A percentile compares a stretch with the other conserved stretches of the same genome.
Evolutionary conservation across 1,140 invertebrate species (phyloP).

Genomic region (Hirudo medicinalis): DNA sequence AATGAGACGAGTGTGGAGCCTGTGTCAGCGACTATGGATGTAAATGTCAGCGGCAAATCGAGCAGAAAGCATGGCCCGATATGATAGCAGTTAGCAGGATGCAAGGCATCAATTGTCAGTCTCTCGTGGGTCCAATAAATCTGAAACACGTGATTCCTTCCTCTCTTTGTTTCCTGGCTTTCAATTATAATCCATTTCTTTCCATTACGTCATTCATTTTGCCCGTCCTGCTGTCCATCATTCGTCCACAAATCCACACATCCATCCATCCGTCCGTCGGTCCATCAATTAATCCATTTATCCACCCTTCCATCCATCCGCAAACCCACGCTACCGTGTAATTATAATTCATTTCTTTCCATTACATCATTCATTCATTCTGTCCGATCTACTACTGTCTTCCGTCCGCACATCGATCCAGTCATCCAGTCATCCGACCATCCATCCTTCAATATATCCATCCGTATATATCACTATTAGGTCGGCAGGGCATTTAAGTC

Average conservation of each 20-base stretch:
- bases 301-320: neutral
- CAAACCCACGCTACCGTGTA: too few species aligned
- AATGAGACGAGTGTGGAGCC: neutral
- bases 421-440: neutral
- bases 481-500: neutral
- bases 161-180: neutral
- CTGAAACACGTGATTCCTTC: slow-evolving; percentile 3
- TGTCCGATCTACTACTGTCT: neutral
- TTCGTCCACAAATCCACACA: neutral
- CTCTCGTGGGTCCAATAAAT: slow-evolving; percentile 9
- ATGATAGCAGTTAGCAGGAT: slow-evolving; percentile 14
- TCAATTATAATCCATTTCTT: neutral
- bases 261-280: neutral
- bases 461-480: neutral
- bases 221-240: neutral
- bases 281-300: neutral
- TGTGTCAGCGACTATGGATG: slow-evolving; percentile 4
- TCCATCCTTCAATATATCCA: neutral
- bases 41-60: slow-evolving; percentile 13
- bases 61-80: slow-evolving; percentile 11
- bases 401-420: neutral
- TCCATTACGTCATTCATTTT: neutral
- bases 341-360: neutral
- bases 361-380: slow-evolving; percentile 10
- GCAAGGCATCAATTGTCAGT: slow-evolving; percentile 10